A percentile compares a stretch with the other conserved stretches of the same genome.
These are phyloP conservation scores for Esox masquinongy DNA, from an alignment of 2,797 vertebrate species.

Conservation along the genomic window DNA sequence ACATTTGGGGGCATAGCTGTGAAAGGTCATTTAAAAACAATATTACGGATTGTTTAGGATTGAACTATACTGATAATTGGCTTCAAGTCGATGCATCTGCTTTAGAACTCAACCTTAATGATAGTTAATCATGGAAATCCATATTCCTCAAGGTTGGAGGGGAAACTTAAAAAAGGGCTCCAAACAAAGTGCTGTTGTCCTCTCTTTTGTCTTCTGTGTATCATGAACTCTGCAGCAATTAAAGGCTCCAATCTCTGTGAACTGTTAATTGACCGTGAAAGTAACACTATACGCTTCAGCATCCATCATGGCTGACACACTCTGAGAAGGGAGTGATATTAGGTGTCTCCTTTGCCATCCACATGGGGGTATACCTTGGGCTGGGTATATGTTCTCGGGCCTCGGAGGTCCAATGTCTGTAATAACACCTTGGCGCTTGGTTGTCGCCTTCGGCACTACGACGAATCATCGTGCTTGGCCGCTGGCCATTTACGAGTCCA, in stretches of 20 bases:
- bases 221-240: slow-evolving; percentile 36
- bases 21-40: background rate
- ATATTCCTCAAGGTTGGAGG: background rate
- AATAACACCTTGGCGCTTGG: slow-evolving; percentile 62
- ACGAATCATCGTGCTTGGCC: slow-evolving; percentile 53
- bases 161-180: slow-evolving; percentile 28
- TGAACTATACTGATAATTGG: slow-evolving; percentile 39
- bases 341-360: slow-evolving; percentile 41
- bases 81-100: slow-evolving; percentile 36
- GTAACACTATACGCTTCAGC: slow-evolving; percentile 29
- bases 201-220: slow-evolving; percentile 26
- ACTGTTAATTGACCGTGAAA: slow-evolving; percentile 52
- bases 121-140: slow-evolving; percentile 42
- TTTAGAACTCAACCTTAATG: slow-evolving; percentile 13
- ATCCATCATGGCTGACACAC: slow-evolving; percentile 59
- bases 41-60: slow-evolving; percentile 40
- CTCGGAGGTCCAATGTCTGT: slow-evolving; percentile 43
- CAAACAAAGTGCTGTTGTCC: slow-evolving; percentile 31
- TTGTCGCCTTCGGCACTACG: slow-evolving; percentile 43
- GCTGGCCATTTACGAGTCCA: slow-evolving; percentile 72
- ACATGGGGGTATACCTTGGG: slow-evolving; percentile 28
- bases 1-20: background rate
- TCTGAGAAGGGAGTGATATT: slow-evolving; percentile 39
- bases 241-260: slow-evolving; percentile 38
- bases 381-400: slow-evolving; percentile 50